Conservation (phyloP, 2,888 invertebrate genomes). For the Atethmia centrago region DNA sequence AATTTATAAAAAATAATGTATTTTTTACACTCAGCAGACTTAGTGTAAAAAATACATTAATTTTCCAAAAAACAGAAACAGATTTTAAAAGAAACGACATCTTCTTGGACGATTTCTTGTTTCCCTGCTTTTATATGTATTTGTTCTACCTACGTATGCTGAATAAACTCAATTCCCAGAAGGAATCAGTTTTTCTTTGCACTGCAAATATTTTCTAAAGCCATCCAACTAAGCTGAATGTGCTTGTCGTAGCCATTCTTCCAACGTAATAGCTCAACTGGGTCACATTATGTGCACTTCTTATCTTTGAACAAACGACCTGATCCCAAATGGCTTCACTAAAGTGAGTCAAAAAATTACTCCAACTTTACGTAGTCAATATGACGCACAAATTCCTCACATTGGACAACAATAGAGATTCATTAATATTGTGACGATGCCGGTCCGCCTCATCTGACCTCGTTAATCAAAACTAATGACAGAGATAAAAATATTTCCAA, state of each 20-base stretch:
- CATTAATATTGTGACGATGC: slow-evolving; percentile 73
- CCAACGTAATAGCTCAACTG: slow-evolving; percentile 52
- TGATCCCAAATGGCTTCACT: slow-evolving; percentile 45
- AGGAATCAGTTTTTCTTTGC: slow-evolving; percentile 7
- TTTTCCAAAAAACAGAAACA: no score
- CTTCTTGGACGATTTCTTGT: no score
- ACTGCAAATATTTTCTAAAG: slow-evolving; percentile 41
- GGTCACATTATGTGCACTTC: slow-evolving; percentile 61
- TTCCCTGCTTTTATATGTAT: background rate
- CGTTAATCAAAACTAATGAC: slow-evolving; percentile 79
- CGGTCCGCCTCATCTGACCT: slow-evolving; percentile 62
- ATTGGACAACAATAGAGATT: slow-evolving; percentile 67
- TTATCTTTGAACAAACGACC: slow-evolving; percentile 56
- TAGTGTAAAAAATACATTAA: no score
- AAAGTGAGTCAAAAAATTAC: slow-evolving; percentile 48
- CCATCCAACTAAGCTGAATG: slow-evolving; percentile 47
- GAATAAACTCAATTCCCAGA: background rate
- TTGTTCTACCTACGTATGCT: background rate
- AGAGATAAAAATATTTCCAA: slow-evolving; percentile 75
- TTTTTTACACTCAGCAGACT: no score
- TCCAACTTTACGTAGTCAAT: slow-evolving; percentile 41
- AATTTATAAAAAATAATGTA: slow-evolving; percentile 5
- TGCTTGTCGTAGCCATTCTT: slow-evolving; percentile 51
- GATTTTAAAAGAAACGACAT: no score
- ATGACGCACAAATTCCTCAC: slow-evolving; percentile 64